Conservation (phyloP, 2,888 invertebrate genomes). For the Amblyteles armatorius region DNA sequence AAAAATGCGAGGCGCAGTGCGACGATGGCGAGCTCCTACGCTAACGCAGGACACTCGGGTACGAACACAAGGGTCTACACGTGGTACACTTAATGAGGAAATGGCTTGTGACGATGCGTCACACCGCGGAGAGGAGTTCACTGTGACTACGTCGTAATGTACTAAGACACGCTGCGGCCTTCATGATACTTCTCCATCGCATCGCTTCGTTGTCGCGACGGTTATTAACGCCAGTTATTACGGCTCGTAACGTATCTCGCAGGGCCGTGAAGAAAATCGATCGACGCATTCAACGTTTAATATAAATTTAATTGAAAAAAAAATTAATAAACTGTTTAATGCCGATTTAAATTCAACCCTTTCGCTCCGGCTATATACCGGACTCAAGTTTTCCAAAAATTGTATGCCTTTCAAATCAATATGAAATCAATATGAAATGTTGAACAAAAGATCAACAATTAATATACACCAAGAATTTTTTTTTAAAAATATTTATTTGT, state of each 20-base stretch:
- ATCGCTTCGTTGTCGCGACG: slow-evolving; percentile 5
- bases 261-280: not conserved
- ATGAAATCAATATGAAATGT: no score
- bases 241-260: not conserved
- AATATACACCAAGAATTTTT: no score
- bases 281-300: not conserved
- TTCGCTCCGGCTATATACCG: no score
- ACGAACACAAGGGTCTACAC: slow-evolving; percentile 13
- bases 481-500: no score
- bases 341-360: no score
- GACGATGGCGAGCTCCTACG: not conserved
- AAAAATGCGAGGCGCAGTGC: not conserved
- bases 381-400: no score
- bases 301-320: no score
- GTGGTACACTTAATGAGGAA: slow-evolving; percentile 65
- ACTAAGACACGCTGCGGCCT: slow-evolving; percentile 36
- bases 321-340: no score
- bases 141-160: slow-evolving; percentile 23
- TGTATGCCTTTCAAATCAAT: no score
- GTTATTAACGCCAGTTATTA: slow-evolving; percentile 11
- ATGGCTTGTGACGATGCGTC: slow-evolving; percentile 59
- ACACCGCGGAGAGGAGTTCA: slow-evolving; percentile 36
- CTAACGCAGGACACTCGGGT: not conserved
- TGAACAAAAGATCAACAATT: no score
- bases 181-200: not conserved